A percentile compares a stretch with the other conserved stretches of the same genome.
phyloP scores from a whole-genome alignment of 2,797 vertebrate species.

The Cirrhinus molitorella region DNA sequence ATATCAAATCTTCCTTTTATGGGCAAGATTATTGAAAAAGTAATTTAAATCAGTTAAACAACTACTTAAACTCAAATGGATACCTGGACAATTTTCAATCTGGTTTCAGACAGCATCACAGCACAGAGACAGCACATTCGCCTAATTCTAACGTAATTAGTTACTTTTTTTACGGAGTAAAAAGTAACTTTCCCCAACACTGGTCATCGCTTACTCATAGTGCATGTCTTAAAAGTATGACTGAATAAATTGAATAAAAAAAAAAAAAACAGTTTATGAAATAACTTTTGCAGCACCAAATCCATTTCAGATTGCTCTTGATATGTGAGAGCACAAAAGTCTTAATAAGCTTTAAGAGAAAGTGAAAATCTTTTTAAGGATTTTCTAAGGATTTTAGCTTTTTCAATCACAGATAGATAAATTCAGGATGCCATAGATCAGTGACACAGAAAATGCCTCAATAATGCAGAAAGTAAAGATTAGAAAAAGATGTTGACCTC shows the following conservation, averaged over 20 bases:
- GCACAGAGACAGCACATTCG: no score
- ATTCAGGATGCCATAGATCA: constrained; percentile 13
- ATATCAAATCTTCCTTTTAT: no score
- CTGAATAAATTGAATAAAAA: background rate
- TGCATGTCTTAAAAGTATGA: background rate
- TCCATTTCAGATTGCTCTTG: background rate
- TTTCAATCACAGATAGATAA: background rate
- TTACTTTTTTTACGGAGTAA: no score
- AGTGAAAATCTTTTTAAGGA: background rate
- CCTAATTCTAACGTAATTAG: no score
- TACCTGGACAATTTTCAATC: no score
- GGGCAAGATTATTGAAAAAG: no score
- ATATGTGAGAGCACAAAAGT: background rate
- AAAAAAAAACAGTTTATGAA: background rate
- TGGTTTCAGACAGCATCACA: no score
- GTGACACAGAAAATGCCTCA: constrained; percentile 11
- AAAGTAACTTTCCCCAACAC: no score
- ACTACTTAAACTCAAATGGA: no score
- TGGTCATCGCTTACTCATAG: background rate
- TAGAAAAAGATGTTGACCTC: constrained; percentile 42
- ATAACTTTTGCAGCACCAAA: background rate
- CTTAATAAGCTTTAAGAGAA: background rate
- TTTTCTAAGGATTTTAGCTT: background rate
- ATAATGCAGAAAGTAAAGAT: constrained; percentile 19
- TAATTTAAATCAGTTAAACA: no score